phyloP scores from a whole-genome alignment of 2,797 vertebrate genomes.

The Onychomys arenicola region DNA sequence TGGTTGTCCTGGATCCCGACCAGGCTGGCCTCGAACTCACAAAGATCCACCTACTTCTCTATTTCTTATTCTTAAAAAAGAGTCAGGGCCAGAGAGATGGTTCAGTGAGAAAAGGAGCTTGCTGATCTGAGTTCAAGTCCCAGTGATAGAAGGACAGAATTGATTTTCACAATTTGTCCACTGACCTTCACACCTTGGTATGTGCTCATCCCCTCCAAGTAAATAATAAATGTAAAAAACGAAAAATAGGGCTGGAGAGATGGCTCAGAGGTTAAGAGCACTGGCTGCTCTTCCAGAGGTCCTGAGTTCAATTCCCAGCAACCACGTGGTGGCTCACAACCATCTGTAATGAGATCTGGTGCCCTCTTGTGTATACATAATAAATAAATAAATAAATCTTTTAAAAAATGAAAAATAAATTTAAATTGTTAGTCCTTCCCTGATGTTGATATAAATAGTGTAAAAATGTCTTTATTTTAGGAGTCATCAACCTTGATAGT shows the following conservation, averaged over 20 bases:
- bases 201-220: background rate
- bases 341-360: no score
- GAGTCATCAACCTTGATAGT: background rate
- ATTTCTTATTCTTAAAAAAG: background rate
- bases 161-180: background rate
- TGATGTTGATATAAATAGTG: background rate
- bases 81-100: background rate
- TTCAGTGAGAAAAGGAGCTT: background rate
- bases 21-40: no score
- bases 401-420: background rate
- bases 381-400: no score
- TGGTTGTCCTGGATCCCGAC: no score
- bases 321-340: no score
- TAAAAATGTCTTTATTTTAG: conserved; percentile 9
- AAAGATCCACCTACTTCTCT: background rate
- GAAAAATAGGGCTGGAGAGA: no score
- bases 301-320: no score
- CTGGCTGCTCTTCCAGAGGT: no score
- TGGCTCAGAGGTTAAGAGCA: no score
- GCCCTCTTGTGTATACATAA: no score
- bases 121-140: background rate
- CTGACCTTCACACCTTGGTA: background rate
- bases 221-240: background rate
- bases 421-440: background rate
- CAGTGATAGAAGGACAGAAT: background rate